A percentile compares a stretch with the other conserved stretches of the same genome.
Evolutionary conservation across 2,113 vertebrate genomes (phyloP).

Genomic region (Notiomystis cincta): DNA sequence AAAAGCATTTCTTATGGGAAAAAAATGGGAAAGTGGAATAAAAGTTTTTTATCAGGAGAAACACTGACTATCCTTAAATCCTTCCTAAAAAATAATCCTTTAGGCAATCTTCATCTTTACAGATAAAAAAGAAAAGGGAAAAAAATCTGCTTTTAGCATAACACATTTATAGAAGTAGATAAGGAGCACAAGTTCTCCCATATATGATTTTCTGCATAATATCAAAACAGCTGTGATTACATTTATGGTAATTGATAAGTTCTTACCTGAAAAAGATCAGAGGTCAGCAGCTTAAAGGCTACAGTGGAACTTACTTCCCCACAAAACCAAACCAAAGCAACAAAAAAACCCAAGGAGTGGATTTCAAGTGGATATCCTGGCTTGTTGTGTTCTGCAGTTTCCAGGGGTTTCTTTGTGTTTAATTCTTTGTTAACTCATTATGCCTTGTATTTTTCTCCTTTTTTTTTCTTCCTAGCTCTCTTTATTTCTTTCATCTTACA

Average conservation of each 20-base stretch:
- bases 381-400: neutral
- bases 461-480: neutral
- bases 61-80: neutral
- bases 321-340: neutral
- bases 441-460: accelerated
- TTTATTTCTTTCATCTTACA: neutral
- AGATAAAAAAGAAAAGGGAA: neutral
- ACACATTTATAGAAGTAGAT: neutral
- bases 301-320: neutral
- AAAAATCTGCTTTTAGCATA: neutral
- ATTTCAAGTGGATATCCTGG: neutral
- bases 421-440: neutral
- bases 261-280: conserved; percentile 22
- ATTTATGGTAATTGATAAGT: conserved; percentile 27
- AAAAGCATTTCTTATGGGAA: neutral
- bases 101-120: neutral
- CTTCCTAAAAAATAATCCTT: neutral
- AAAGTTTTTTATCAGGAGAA: neutral
- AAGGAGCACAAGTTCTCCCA: conserved; percentile 11
- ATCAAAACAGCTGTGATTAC: conserved; percentile 41
- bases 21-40: neutral
- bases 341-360: neutral
- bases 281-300: conserved; percentile 51
- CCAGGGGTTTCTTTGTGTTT: neutral
- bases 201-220: conserved; percentile 27